A percentile compares a stretch with the other conserved stretches of the same genome.
Conservation (phyloP, 2,113 vertebrate genomes). For the Rhinolophus ferrumequinum region DNA sequence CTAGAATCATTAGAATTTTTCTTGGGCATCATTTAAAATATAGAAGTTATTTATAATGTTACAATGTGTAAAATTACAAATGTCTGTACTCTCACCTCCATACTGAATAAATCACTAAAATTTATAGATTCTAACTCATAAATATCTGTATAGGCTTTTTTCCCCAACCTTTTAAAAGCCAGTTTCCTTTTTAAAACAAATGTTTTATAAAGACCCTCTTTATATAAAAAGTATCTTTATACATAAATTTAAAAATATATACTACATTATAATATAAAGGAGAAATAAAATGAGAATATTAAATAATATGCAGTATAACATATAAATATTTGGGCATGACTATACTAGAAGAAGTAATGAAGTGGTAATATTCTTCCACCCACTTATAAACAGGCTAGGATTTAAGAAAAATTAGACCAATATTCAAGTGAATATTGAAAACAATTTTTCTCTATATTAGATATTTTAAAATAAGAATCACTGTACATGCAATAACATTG, state of each 20-base stretch:
- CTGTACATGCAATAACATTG: neutral
- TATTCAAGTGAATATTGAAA: neutral
- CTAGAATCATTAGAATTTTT: slow-evolving; percentile 32
- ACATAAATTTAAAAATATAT: neutral
- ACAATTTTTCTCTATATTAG: neutral
- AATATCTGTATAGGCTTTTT: neutral
- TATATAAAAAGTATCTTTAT: neutral
- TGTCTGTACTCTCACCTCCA: neutral
- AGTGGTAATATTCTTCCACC: neutral
- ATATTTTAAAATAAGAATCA: neutral
- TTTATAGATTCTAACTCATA: slow-evolving; percentile 8
- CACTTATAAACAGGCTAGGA: slow-evolving; percentile 12
- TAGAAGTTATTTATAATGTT: neutral
- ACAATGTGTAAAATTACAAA: slow-evolving; percentile 36
- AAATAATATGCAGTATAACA: neutral
- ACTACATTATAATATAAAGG: neutral
- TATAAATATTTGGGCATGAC: neutral
- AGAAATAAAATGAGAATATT: neutral
- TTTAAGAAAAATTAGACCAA: neutral
- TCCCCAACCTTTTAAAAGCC: neutral
- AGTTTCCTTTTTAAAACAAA: neutral
- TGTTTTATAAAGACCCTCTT: neutral
- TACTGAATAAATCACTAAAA: neutral
- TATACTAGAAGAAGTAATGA: neutral
- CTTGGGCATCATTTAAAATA: slow-evolving; percentile 1